Evolutionary conservation across 1,140 invertebrate species (phyloP).

Genomic region (Pectinophora gossypiella): DNA sequence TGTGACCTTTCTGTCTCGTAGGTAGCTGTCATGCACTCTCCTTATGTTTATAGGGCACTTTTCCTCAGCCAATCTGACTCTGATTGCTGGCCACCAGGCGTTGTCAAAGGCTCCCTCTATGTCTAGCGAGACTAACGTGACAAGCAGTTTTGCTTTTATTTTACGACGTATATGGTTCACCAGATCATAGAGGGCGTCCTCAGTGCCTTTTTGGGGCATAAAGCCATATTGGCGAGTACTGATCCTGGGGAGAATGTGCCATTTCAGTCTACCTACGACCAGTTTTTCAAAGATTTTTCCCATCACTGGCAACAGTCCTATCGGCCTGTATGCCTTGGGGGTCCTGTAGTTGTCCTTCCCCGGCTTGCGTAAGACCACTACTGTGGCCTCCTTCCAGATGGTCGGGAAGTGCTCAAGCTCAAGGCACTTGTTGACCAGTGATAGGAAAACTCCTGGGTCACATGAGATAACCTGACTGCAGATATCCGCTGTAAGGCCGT

Average conservation of each 20-base stretch:
- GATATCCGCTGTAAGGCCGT: slow-evolving; percentile 23
- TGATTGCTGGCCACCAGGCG: slow-evolving; percentile 19
- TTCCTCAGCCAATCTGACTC: slow-evolving; percentile 18
- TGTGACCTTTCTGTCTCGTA: slow-evolving; percentile 7
- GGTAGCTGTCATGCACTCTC: slow-evolving; percentile 8
- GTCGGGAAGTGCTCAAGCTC: slow-evolving; percentile 14
- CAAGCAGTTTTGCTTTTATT: slow-evolving; percentile 5
- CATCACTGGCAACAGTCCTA: no score
- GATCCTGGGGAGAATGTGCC: not conserved
- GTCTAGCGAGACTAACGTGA: slow-evolving; percentile 3
- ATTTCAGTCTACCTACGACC: no score
- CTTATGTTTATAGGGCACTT: slow-evolving; percentile 11
- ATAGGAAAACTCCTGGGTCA: no score
- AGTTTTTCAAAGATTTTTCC: no score
- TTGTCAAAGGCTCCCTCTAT: no score
- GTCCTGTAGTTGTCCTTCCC: no score
- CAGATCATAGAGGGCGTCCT: no score
- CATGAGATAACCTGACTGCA: no score
- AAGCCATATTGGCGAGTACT: no score
- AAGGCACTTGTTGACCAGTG: no score
- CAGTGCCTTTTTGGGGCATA: no score
- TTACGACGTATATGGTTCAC: slow-evolving; percentile 3
- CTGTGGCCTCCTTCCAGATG: slow-evolving; percentile 13
- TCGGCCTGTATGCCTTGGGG: no score
- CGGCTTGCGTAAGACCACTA: slow-evolving; percentile 11